Base-by-base conservation (phyloP, 2,797 vertebrate species). In the Sardinella longiceps region DNA sequence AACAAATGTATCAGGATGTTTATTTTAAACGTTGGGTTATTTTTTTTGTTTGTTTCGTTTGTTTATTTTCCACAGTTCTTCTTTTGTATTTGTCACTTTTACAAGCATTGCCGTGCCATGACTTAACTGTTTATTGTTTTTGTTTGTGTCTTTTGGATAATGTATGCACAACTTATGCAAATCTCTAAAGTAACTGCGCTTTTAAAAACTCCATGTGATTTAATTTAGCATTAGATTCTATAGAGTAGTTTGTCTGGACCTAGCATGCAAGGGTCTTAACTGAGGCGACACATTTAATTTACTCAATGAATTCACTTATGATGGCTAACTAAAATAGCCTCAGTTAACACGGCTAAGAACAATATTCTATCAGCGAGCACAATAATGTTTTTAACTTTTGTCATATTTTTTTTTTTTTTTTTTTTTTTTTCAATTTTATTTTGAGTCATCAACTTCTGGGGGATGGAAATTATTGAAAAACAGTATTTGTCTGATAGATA, bases 121-220 rank as follows among this genome's bases (percentile, higher is more conserved):
- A 74, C 90, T 87, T 58, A 86, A 90, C 82, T 81, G 83, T 81
- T 89, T 91, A 39, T 87, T 91, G 89, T 87, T 88, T 88, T 92
- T 87, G 63, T 60, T 89, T 83, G 83, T 88, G 66, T 74, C 87
- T 85, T 88, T 91, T 86, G 80, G 70, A 87, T 90, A 85, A 92
- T 88, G 86, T 87, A 88, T 87, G 86, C 87, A 87, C 84, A 88
- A 70, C 86, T 56, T 91, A 88, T 90, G 83, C 88, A 89, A 82
- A 46, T 87, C 66, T 39, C 80, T 88, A 43, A 82, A 86, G 86
- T 89, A 85, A 89, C 83, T 88, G 85, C 83, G 89, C 92, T 91
- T 92, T 85, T 91, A 84, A 88, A 88, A 83, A 83, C 88, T 87
- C 86, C 85, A 45, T 89, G 85, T 88, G 87, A 60, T 87, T 74